These are phyloP conservation scores for Tenthredo notha DNA, from an alignment of 2,888 invertebrate genomes.

Conservation along the genomic window DNA sequence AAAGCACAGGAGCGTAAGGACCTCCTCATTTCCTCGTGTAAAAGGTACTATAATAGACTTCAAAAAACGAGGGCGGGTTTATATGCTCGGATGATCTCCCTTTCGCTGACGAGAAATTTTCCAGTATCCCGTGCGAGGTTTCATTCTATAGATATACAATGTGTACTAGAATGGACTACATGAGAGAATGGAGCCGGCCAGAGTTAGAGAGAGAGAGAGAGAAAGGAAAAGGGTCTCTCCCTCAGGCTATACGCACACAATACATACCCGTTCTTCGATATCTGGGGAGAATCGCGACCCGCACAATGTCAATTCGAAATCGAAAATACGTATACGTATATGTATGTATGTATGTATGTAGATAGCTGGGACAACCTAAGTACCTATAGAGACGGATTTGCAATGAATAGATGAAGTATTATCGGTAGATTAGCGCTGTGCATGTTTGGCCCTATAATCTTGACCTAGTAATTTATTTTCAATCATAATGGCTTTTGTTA, in stretches of 20 bases:
- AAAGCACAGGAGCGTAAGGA: neutral
- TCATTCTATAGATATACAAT: neutral
- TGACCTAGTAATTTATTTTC: neutral
- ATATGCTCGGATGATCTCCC: conserved; percentile 1
- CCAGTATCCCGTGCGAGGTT: neutral
- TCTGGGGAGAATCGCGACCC: neutral
- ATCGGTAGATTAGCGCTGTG: neutral
- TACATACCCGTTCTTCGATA: neutral
- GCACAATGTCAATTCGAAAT: neutral
- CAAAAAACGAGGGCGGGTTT: neutral
- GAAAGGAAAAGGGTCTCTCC: neutral
- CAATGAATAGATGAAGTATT: neutral
- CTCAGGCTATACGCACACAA: neutral
- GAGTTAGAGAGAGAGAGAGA: neutral
- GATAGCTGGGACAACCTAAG: neutral
- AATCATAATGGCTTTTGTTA: no score
- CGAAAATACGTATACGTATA: neutral
- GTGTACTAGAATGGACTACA: neutral
- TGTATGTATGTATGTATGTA: neutral
- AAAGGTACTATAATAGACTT: neutral
- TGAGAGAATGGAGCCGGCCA: neutral
- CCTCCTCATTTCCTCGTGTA: neutral
- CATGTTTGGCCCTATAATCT: neutral
- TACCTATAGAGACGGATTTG: neutral
- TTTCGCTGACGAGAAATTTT: neutral